Evolutionary conservation across 1,140 invertebrate species (phyloP), one percentile per base, ranked within the genome.

Genomic region (Cryptotermes secundus): DNA sequence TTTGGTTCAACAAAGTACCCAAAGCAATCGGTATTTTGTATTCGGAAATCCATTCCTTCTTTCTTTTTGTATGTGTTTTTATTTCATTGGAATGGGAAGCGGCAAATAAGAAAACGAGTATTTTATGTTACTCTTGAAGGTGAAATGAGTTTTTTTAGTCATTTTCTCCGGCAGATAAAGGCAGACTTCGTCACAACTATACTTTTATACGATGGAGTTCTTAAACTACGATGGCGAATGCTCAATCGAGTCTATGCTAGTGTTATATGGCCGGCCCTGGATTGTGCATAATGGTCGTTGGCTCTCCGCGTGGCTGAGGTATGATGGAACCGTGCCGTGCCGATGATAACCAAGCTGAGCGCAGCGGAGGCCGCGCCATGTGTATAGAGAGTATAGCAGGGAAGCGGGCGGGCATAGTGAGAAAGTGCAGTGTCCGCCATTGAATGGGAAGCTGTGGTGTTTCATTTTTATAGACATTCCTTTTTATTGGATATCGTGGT

Each of bases 261-360:
- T 82, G 53, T 45, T 59, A 82, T 72, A 72, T 72, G 59, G 26
- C n/a, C 42, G 81, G 81, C 81, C 81, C 81, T 38, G 81, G 81
- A 82, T 82, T 49, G 81, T 82, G 81, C 81, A 82, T 82, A 82
- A 82, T 59, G 81, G 81, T 82, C 81, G 81, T 38, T 82, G 81
- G 81, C n/a, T 82, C 81, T 82, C 81, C 81, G 81, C 81, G 81
- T 82, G 81, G 81, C 81, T 82, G 81, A 82, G 81, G 59, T 72
- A 72, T 72, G 59, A 31, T 72, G 59, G 14, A 72, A 45, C 81
- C 81, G 81, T 45, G 81, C 81, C 81, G 81, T 82, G 81, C 81
- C 81, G 81, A 82, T 45, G 42, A 19, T n/a, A 19, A 45, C 81
- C 81, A 82, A 82, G 38, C 42, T 10, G 45, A 82, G 81, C 81